phyloP scores from a whole-genome alignment of 1,140 invertebrate species.

The Halyomorpha halys region DNA sequence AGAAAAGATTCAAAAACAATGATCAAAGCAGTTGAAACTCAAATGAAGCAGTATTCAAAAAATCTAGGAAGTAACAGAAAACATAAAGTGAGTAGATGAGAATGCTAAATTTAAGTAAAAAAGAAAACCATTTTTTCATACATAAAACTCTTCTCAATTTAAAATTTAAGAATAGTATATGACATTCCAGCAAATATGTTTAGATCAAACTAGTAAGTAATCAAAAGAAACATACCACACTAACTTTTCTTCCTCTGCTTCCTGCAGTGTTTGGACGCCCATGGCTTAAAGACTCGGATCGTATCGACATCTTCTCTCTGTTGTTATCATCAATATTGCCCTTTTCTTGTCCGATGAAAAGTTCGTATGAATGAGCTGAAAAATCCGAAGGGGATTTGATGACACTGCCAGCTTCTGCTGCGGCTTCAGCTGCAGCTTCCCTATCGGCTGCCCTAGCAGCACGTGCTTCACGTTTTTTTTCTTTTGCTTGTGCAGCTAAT shows the following conservation, averaged over 20 bases:
- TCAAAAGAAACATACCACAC: conserved; percentile 60
- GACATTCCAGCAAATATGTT: neutral
- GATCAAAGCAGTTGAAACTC: no score
- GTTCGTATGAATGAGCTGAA: conserved; percentile 80
- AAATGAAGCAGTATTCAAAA: no score
- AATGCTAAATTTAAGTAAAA: no score
- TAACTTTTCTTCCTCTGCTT: conserved; percentile 75
- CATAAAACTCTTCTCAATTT: no score
- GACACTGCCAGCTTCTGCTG: conserved; percentile 45
- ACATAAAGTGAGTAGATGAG: no score
- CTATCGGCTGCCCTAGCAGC: conserved; percentile 41
- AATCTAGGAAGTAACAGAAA: no score
- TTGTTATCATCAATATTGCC: conserved; percentile 75
- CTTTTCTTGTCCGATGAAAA: conserved; percentile 76
- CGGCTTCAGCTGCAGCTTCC: conserved; percentile 37
- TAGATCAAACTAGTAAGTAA: neutral
- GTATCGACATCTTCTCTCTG: conserved; percentile 80
- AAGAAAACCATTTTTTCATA: no score
- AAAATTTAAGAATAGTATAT: neutral
- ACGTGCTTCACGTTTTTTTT: conserved; percentile 53
- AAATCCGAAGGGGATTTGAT: conserved; percentile 79
- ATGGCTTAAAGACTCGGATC: conserved; percentile 78
- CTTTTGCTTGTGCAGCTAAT: conserved; percentile 62
- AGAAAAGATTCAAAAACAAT: no score
- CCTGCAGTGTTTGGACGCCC: conserved; percentile 44